A percentile compares a stretch with the other conserved stretches of the same genome.
phyloP scores from a whole-genome alignment of 2,888 invertebrate genomes.

The Mesorhabditis sp. region DNA sequence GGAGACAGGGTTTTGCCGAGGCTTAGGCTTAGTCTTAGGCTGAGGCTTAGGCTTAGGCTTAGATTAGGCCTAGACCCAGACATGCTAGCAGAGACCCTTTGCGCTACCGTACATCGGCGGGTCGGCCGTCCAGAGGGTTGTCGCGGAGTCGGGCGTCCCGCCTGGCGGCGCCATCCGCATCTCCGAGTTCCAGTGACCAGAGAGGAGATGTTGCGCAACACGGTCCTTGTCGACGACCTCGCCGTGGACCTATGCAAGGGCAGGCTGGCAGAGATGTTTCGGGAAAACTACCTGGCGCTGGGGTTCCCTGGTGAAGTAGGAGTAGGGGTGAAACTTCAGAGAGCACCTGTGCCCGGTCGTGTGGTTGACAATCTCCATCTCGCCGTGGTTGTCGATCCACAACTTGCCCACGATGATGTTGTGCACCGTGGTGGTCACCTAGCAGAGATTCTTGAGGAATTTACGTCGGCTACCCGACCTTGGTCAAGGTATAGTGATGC shows the following conservation, averaged over 20 bases:
- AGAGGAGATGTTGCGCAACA: not conserved
- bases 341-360: conserved; percentile 87
- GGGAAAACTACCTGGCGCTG: conserved; percentile 74
- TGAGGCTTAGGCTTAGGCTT: too few species aligned
- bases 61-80: too few species aligned
- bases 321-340: conserved; percentile 94
- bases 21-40: too few species aligned
- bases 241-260: too few species aligned
- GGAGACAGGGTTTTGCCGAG: conserved; percentile 19
- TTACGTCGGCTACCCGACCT: conserved; percentile 66
- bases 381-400: conserved; percentile 99
- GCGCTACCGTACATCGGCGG: too few species aligned
- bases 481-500: conserved; percentile 93
- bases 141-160: conserved; percentile 66
- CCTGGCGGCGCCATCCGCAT: conserved; percentile 64
- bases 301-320: conserved; percentile 92
- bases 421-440: conserved; percentile 86
- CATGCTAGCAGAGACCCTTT: too few species aligned
- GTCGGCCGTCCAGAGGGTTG: too few species aligned
- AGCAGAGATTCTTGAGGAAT: conserved; percentile 8
- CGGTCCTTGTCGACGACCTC: too few species aligned
- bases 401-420: conserved; percentile 98
- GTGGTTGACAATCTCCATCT: conserved; percentile 91
- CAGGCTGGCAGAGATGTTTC: not conserved
- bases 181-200: conserved; percentile 72